Base-by-base conservation (phyloP, 1,140 invertebrate species). In the Pachyrhynchus sulphureomaculatus region DNA sequence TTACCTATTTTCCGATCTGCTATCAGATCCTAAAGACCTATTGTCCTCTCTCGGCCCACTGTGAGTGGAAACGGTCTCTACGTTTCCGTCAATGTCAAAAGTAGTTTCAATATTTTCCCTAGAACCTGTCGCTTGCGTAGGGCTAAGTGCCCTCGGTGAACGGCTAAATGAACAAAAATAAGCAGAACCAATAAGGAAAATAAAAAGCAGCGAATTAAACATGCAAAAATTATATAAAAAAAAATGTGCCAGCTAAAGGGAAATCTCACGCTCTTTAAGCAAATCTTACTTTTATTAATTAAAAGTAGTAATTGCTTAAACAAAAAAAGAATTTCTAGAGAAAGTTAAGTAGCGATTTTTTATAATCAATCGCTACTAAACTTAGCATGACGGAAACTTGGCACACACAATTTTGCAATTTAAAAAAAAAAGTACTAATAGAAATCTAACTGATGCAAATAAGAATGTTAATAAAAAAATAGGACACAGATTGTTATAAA, bases 11-110 rank as follows among this genome's bases (percentile, higher is more conserved):
- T 75, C 73, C n/a, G 70, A 73, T 18, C 71, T 65, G 42, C 52
- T 62, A 41, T 62, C 60, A 9, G 73, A 75, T 33, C 70, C 71
- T 41, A 74, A 64, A 6, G 74, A 75, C 48, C 72, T 71, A 59
- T 68, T 74, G 63, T 76, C 74, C 60, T 77, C 75, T 54, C 72
- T 69, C 32, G 70, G 65, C 15, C 72, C 73, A 58, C 75, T 77
- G 32, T 72, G 68, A 13, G 72, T 75, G 12, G 75, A 77, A 54
- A 75, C 85, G 8, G 87, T 89, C 74, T 94, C 91, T 49, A 92
- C 87, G 77, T 93, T 93, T 21, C 88, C 88, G 62, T 91, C 89
- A 49, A 89, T 79, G 77, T 92, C 90, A 75, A 91, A 91, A 2
- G 88, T 91, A 4, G 88, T 91, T 73, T 91, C 89, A 64, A 89